Evolutionary conservation across 2,113 vertebrate species (phyloP), one percentile per base, ranked within the genome.

Genomic region (Perccottus glenii): DNA sequence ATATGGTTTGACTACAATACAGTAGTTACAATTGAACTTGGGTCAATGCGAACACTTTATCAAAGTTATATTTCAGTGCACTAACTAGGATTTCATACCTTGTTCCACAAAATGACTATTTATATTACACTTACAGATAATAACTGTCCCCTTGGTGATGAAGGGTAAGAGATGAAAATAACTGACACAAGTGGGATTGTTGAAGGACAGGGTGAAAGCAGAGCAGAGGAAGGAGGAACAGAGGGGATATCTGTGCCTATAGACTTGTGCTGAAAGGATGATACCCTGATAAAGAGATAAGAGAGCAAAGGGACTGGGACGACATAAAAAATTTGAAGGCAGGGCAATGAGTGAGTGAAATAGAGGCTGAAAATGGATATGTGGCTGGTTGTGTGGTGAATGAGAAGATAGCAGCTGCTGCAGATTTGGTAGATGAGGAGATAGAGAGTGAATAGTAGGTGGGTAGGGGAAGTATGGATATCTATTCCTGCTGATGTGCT

Each of bases 221-320:
- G 81, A 87, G 82, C 66, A 58, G 70, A 78, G 83, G 82, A 83
- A 70, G 77, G 55, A 64, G 78, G 71, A 85, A 71, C 75, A 65
- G 73, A 73, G 82, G 74, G 75, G 75, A 75, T 89, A 88, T 88
- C 83, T 70, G 72, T 74, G 61, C 62, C 66, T 46, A 45, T 65
- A 53, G 74, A 64, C 79, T 58, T 55, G 42, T 61, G 72, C 81
- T 84, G 82, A 83, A 82, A 87, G 78, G 64, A 67, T 57, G 85
- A 89, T 88, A 86, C 75, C 62, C 77, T 56, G 88, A 90, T 90
- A 67, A 61, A 70, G 74, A 80, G 89, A 91, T 91, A 90, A 83
- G 79, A 71, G 74, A 78, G 66, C 79, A 49, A 64, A 78, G 61
- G 64, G 76, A 64, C 74, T 47, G 73, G 55, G 74, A 77, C 79